A percentile compares a stretch with the other conserved stretches of the same genome.
phyloP scores from a whole-genome alignment of 2,113 vertebrate species.

The Corythornis madagascariensis region DNA sequence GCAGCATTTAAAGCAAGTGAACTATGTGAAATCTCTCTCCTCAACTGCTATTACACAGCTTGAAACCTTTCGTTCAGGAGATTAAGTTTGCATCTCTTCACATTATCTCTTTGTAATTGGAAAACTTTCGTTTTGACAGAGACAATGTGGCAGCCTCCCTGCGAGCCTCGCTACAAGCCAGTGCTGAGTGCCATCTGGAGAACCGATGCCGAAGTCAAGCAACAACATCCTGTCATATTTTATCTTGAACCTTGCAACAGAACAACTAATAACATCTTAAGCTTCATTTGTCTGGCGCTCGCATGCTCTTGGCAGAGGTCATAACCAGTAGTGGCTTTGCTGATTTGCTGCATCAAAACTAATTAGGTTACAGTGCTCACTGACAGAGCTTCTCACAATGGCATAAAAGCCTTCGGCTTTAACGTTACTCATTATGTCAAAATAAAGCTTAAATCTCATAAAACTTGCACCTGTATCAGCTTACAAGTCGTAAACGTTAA shows the following conservation, averaged over 20 bases:
- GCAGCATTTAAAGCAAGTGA: constrained; percentile 71
- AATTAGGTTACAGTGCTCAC: constrained; percentile 79
- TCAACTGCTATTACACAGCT: constrained; percentile 75
- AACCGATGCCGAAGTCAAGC: constrained; percentile 62
- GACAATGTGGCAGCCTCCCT: constrained; percentile 79
- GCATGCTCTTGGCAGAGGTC: constrained; percentile 80
- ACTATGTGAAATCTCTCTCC: constrained; percentile 67
- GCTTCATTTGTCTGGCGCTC: constrained; percentile 76
- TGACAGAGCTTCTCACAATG: constrained; percentile 68
- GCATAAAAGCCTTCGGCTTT: constrained; percentile 64
- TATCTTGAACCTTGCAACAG: constrained; percentile 74
- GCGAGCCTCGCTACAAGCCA: constrained; percentile 76
- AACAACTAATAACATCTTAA: constrained; percentile 77
- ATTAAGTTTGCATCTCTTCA: constrained; percentile 78
- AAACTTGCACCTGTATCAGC: constrained; percentile 36
- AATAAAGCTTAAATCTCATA: constrained; percentile 52
- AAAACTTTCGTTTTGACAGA: constrained; percentile 79
- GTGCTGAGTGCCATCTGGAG: constrained; percentile 80
- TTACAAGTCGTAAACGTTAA: background rate
- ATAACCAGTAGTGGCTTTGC: constrained; percentile 77
- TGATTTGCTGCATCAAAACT: constrained; percentile 80
- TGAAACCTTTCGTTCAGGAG: constrained; percentile 79
- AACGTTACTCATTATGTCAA: constrained; percentile 60
- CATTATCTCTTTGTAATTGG: constrained; percentile 80
- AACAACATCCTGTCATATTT: constrained; percentile 75